phyloP scores from a whole-genome alignment of 2,888 invertebrate genomes.

The Bruchidius siliquastri region DNA sequence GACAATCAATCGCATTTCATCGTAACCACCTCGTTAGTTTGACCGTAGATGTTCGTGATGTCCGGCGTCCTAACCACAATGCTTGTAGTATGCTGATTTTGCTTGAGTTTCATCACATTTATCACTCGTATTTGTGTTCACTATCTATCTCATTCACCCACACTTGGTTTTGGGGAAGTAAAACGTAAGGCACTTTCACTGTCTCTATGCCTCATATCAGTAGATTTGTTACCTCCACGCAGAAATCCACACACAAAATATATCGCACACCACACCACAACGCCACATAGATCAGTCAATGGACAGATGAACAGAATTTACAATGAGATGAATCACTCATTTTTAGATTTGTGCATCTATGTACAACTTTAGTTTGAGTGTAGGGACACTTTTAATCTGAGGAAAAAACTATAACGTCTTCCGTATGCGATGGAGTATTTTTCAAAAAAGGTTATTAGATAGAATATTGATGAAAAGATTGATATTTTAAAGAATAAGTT shows the following conservation, averaged over 20 bases:
- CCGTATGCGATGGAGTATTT: too few relatives aligned
- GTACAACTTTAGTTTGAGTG: too few relatives aligned
- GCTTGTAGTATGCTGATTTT: constrained; percentile 31
- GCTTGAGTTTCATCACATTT: constrained; percentile 33
- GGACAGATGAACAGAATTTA: not conserved
- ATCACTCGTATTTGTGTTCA: constrained; percentile 38
- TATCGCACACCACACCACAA: not conserved
- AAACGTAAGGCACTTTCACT: not conserved
- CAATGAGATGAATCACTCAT: too few relatives aligned
- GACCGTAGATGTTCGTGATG: not conserved
- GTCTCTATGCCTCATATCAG: not conserved
- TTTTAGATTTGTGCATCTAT: too few relatives aligned
- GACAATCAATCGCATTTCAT: not conserved
- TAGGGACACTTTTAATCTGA: too few relatives aligned
- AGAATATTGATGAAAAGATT: too few relatives aligned
- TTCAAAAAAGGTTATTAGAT: too few relatives aligned
- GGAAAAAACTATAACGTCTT: too few relatives aligned
- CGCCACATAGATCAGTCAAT: not conserved
- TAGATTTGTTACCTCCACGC: not conserved
- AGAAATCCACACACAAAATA: not conserved
- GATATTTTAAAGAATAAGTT: too few relatives aligned
- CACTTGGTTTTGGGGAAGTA: not conserved
- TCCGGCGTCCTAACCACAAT: constrained; percentile 18
- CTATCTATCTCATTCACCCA: constrained; percentile 19
- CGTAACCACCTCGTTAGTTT: not conserved